Evolutionary conservation across 2,888 invertebrate species (phyloP), one percentile per base, ranked within the genome.

Genomic region (Leptopterna dolabrata): DNA sequence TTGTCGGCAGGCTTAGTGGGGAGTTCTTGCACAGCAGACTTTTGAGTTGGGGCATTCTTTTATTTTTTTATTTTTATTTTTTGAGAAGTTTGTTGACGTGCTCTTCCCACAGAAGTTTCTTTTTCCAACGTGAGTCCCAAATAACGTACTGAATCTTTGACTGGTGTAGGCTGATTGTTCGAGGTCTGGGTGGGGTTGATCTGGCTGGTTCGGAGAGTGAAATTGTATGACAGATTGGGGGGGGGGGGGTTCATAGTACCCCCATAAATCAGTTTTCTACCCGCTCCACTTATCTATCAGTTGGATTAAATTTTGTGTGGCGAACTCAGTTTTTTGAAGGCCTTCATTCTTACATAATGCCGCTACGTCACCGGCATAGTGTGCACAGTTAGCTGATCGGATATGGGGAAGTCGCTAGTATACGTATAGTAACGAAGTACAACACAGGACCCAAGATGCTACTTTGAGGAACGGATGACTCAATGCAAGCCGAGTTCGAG

Each of bases 381-480:
- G 73, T 73, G 73, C 73, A 73, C 3, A 16, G 73, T 73, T 16
- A 73, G 29, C 16, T 30, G 73, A 24, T n/a, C 73, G 3, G 73
- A 73, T 16, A 14, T 4, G 11, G 73, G 73, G 7, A 73, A 73
- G 73, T 73, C 73, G 11, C 73, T 73, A 4, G 73, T 73, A 4
- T 73, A 73, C n/a, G n/a, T n/a, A n/a, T n/a, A 16, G 14, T 4
- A 7, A 36, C 36, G 36, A 76, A 7, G 43, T 76, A 76, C 36
- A 76, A 36, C 1, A 76, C 6, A 14, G 76, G 76, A 41, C 76
- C 76, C 43, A 9, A 76, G 76, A 76, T 76, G 36, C 76, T 30
- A 30, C 76, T 36, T 16, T 76, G 76, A 76, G 76, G 76, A 76
- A 76, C 76, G 36, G 76, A 76, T 1, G 76, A 76, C 43, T 36